A percentile compares a stretch with the other conserved stretches of the same genome.
Evolutionary conservation across 30 jellyfish, hydroid and myxozoan genomes (phyloP).

Genomic region (Cassiopea xamachana): DNA sequence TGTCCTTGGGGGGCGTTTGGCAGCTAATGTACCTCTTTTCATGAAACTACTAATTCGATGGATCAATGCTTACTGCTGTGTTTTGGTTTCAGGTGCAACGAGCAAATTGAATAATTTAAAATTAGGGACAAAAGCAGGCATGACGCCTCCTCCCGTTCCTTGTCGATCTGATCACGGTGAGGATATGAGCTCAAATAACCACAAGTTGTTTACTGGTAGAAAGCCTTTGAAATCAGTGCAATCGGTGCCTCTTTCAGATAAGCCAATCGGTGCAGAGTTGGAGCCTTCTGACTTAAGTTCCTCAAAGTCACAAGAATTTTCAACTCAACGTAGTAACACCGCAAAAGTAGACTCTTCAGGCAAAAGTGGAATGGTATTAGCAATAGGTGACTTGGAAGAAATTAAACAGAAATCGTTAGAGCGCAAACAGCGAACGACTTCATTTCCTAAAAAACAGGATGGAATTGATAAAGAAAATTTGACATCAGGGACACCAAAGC

Average conservation of each 20-base stretch:
- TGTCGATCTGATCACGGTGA: constrained; percentile 3
- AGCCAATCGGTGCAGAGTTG: not conserved
- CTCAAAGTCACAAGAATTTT: constrained; percentile 3
- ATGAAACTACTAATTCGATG: not conserved
- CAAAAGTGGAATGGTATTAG: not conserved
- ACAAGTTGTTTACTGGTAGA: not conserved
- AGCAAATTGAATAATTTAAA: constrained; percentile 48
- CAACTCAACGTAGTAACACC: not conserved
- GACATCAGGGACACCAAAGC: not conserved
- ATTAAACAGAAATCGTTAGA: constrained; percentile 6
- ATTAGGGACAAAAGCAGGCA: constrained; percentile 33
- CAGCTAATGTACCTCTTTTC: no score
- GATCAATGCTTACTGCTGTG: not conserved
- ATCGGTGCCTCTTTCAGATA: constrained; percentile 41
- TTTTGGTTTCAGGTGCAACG: constrained; percentile 4
- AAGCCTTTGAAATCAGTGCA: constrained; percentile 28
- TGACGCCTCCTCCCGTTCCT: constrained; percentile 72
- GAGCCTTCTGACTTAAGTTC: not conserved
- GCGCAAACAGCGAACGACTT: not conserved
- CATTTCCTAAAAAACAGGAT: not conserved
- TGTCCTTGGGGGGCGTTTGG: no score
- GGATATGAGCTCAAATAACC: not conserved
- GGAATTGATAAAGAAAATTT: not conserved
- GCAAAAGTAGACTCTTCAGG: not conserved
- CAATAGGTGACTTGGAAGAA: not conserved